A percentile compares a stretch with the other conserved stretches of the same genome.
These are phyloP conservation scores for Cynopterus sphinx DNA, from an alignment of 2,797 vertebrate species.

Conservation along the genomic window DNA sequence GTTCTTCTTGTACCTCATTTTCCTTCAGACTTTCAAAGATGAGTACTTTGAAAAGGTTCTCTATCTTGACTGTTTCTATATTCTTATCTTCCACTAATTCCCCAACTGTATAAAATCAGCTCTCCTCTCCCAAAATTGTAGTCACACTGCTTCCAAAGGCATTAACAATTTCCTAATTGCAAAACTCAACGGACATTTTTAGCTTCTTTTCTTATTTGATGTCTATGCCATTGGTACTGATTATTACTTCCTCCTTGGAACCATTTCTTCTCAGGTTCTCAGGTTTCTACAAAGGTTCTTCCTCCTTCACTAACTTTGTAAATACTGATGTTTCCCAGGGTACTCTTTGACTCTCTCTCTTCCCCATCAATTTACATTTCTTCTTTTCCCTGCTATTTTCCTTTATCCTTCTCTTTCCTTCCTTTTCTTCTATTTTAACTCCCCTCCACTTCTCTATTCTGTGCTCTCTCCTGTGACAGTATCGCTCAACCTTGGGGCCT, in stretches of 20 bases:
- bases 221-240: background rate
- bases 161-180: background rate
- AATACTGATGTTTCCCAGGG: background rate
- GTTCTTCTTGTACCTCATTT: background rate
- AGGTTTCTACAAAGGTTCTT: background rate
- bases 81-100: background rate
- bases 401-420: background rate
- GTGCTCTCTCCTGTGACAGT: background rate
- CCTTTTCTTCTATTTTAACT: background rate
- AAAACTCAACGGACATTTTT: background rate
- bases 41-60: background rate
- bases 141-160: background rate
- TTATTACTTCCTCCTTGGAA: background rate
- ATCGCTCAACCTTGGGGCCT: background rate
- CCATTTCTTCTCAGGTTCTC: background rate
- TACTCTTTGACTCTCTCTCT: background rate
- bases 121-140: background rate
- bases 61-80: too few relatives aligned
- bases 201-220: background rate
- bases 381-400: background rate
- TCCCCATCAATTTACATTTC: too few relatives aligned
- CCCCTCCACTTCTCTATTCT: background rate
- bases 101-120: background rate
- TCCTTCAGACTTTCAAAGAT: background rate
- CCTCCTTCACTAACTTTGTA: background rate